Evolutionary conservation across 2,888 invertebrate genomes (phyloP).

Genomic region (Dolomedes plantarius): DNA sequence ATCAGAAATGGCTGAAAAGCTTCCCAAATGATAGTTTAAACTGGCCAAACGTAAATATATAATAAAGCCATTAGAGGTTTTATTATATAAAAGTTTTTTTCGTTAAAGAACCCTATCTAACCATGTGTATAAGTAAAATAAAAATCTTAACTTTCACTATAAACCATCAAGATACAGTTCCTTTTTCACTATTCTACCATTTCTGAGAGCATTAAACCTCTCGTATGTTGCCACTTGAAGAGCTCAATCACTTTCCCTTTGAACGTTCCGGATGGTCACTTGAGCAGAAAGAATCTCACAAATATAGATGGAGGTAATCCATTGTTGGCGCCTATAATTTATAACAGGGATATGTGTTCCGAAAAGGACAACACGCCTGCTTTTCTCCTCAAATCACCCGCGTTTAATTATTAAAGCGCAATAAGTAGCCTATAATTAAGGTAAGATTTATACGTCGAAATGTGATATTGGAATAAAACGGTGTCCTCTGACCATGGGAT

Average conservation of each 20-base stretch:
- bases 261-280: not conserved
- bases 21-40: too few species aligned
- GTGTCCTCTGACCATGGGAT: too few species aligned
- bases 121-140: too few species aligned
- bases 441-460: not conserved
- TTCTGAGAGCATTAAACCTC: not conserved
- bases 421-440: not conserved
- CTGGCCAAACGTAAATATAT: too few species aligned
- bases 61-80: too few species aligned
- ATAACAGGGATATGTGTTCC: not conserved
- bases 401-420: not conserved
- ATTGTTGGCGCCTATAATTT: not conserved
- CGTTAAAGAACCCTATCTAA: too few species aligned
- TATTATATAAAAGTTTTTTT: too few species aligned
- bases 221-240: not conserved
- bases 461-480: not conserved
- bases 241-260: not conserved
- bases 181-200: too few species aligned
- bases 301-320: not conserved
- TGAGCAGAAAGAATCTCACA: slow-evolving; percentile 2
- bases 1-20: too few species aligned
- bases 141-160: too few species aligned
- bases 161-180: too few species aligned
- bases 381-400: not conserved
- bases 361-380: not conserved